phyloP scores from a whole-genome alignment of 1,140 invertebrate species.

The Heliothis virescens region DNA sequence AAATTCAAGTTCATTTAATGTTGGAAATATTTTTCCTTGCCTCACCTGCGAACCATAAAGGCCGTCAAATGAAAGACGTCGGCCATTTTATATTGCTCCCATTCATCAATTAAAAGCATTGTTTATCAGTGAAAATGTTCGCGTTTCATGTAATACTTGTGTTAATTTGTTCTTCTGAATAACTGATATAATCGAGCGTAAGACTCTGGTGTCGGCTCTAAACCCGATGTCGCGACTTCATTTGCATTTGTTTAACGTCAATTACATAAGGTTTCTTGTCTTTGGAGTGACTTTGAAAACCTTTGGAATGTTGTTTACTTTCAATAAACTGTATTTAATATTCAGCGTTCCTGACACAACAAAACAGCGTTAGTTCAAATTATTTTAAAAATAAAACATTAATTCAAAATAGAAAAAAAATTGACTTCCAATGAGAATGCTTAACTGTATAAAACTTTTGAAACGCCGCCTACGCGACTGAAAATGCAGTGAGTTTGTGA shows the following conservation, averaged over 20 bases:
- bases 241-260: background rate
- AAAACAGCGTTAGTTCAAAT: too few species aligned
- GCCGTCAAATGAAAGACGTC: slow-evolving; percentile 54
- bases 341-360: too few species aligned
- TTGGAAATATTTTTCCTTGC: slow-evolving; percentile 52
- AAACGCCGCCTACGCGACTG: too few species aligned
- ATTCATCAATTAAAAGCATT: slow-evolving; percentile 64
- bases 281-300: background rate
- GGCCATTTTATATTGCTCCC: slow-evolving; percentile 65
- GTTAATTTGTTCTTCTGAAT: slow-evolving; percentile 60
- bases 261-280: background rate
- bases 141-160: background rate
- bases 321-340: background rate
- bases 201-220: slow-evolving; percentile 2
- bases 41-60: slow-evolving; percentile 57
- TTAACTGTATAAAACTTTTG: too few species aligned
- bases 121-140: slow-evolving; percentile 33
- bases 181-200: slow-evolving; percentile 56
- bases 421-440: too few species aligned
- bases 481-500: too few species aligned
- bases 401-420: too few species aligned
- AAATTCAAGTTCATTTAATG: slow-evolving; percentile 35
- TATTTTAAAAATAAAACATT: too few species aligned
- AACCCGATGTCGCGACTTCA: slow-evolving; percentile 4
- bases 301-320: background rate